Percentiles rank a stretch among this genome's conserved stretches.
These are phyloP conservation scores for Tanytarsus gracilentus DNA, from an alignment of 2,888 invertebrate genomes.

Conservation along the genomic window DNA sequence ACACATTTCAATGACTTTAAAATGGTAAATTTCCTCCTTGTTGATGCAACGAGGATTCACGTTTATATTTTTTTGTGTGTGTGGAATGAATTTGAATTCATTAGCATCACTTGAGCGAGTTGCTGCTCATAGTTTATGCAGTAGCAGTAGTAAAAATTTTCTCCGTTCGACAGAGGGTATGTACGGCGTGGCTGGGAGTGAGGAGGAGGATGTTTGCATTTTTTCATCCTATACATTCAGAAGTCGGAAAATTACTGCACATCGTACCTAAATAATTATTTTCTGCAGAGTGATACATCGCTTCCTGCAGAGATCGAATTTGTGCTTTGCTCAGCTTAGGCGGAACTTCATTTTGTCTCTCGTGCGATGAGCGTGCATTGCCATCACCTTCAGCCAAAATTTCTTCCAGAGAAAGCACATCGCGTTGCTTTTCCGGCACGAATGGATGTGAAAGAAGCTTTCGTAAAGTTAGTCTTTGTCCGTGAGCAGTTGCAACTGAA, in stretches of 20 bases:
- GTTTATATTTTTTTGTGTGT: neutral
- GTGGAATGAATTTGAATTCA: conserved; percentile 5
- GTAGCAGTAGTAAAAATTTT: too few species aligned
- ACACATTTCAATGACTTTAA: neutral
- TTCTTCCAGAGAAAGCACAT: conserved; percentile 78
- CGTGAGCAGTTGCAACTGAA: conserved; percentile 82
- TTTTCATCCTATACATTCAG: too few species aligned
- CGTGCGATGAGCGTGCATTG: conserved; percentile 37
- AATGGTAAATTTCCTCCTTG: neutral
- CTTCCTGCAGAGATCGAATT: conserved; percentile 77
- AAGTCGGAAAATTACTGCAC: too few species aligned
- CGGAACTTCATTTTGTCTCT: conserved; percentile 40
- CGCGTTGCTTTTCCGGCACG: conserved; percentile 52
- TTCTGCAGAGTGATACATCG: conserved; percentile 90
- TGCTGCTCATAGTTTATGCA: too few species aligned
- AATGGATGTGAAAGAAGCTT: conserved; percentile 67
- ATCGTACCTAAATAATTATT: conserved; percentile 72
- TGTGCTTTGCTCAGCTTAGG: conserved; percentile 64
- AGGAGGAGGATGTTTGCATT: too few species aligned
- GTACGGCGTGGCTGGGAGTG: too few species aligned
- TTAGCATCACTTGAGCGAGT: neutral
- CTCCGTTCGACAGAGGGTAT: too few species aligned
- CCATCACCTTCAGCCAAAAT: conserved; percentile 76
- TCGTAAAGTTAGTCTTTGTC: conserved; percentile 68
- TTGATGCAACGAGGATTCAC: neutral